Evolutionary conservation across 2,113 vertebrate genomes (phyloP).

Genomic region (Oxyruncus cristatus): DNA sequence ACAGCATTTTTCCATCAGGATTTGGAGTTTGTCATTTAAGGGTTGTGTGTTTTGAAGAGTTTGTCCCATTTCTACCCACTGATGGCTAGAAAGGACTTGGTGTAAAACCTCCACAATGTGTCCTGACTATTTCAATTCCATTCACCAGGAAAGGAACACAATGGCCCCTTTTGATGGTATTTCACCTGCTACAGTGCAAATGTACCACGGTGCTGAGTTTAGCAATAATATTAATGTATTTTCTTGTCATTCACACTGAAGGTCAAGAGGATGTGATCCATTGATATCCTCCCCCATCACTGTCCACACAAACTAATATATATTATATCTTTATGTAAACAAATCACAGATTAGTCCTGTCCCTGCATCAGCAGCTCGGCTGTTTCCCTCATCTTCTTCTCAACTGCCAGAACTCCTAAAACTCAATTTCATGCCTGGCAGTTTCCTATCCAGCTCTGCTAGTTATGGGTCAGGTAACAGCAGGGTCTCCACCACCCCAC

Average conservation of each 20-base stretch:
- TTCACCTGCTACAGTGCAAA: neutral
- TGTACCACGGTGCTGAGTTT: neutral
- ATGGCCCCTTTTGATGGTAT: neutral
- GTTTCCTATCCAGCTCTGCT: neutral
- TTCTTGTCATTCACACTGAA: neutral
- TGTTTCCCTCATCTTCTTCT: neutral
- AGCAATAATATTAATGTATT: neutral
- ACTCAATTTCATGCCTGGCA: neutral
- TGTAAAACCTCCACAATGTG: neutral
- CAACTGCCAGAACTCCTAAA: neutral
- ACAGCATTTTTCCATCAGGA: neutral
- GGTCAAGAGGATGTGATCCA: neutral
- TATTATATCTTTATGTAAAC: neutral
- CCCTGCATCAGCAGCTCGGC: neutral
- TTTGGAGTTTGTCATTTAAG: neutral
- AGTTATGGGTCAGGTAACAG: neutral
- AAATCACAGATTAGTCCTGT: neutral
- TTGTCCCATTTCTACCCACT: neutral
- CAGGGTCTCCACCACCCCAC: neutral
- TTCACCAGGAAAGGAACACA: neutral
- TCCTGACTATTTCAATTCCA: neutral
- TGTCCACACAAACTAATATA: neutral
- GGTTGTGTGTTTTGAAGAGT: neutral
- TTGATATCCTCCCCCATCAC: neutral
- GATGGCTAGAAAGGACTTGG: neutral